Base-by-base conservation (phyloP, 2,888 invertebrate genomes). In the Epinotia demarniana region DNA sequence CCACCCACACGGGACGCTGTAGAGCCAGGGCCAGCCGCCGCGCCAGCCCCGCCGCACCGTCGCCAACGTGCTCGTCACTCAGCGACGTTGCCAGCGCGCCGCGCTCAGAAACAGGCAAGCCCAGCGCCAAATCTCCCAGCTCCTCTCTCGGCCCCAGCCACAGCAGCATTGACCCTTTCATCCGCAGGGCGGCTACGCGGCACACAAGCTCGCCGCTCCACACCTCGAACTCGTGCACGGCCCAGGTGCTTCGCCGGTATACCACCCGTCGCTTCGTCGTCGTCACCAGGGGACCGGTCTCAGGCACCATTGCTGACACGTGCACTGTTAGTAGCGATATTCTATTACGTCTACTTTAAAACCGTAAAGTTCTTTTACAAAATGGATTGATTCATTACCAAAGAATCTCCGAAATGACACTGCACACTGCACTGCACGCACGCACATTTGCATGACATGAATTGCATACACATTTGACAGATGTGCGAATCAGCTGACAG, bases 151-250 rank as follows among this genome's bases (percentile, higher is more conserved):
- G 77, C 16, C 76, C 90, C 53, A 90, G 71, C 92, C 92, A 92
- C 81, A 92, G 77, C 76, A 92, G 84, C 77, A 90, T 78, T 49
- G 89, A 89, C 57, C 85, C 88, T 57, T 82, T 78, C 83, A 88
- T 86, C 27, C 86, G 86, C 75, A 92, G 78, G 33, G 84, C 86
- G 66, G 82, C 85, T 46, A 81, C 87, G 71, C 83, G 83, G 64
- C 90, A 88, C 76, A 89, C 75, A 72, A 85, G 77, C 77, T 87
- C 87, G 2, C 90, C 85, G 76, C 87, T 86, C 84, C 87, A 85
- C 78, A 92, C 86, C 79, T 89, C 87, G 77, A 91, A 91, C 72
- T 88, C 80, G 71, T 86, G 89, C 23, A 89, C 80, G 19, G 80
- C 81, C 93, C 93, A 93, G 33, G 76, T 77, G 76, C 92, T 91